Evolutionary conservation across 2,797 vertebrate species (phyloP), one percentile per base, ranked within the genome.

Genomic region (Buphagus erythrorhynchus): DNA sequence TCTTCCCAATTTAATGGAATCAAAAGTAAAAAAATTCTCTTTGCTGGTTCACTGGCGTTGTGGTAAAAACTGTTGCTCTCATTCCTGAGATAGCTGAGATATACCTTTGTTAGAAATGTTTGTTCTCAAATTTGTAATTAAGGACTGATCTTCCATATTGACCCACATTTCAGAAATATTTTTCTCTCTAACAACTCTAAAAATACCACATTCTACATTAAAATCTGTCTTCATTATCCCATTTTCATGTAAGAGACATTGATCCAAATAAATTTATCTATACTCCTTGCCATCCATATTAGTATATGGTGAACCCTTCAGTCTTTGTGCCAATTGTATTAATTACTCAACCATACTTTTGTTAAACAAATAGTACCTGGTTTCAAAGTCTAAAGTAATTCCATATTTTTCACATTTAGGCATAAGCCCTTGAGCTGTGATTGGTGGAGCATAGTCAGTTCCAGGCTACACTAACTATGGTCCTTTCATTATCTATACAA

Each of bases 401-500:
- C 6, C 25, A 31, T 5, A 36, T 63, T 78, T 57, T 84, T 62
- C 28, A 54, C 7, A 21, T 62, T 78, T 38, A 43, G 25, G 31
- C 7, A 59, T 14, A 54, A 86, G 28, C 5, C 7, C 66, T 43
- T 65, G n/a, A 86, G 26, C 26, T 83, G 31, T 26, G 11, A 67
- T 33, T 81, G 46, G 24, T 69, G 13, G 21, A 92, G 16, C 24
- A 45, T 19, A 35, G 42, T 12, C 49, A 81, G 42, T 67, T 73
- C 16, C 43, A 85, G 45, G 42, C 7, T 14, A 8, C 0, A 0
- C 11, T 62, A 66, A 31, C 7, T 28, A 49, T 1, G 1, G 6
- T 54, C 21, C 43, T 88, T 77, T 86, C 25, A 26, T 43, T 74
- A 67, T 19, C 48, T 55, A 0, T 25, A 40, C n/a, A 8, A 46